phyloP scores from a whole-genome alignment of 2,113 vertebrate species.

The Sander lucioperca region DNA sequence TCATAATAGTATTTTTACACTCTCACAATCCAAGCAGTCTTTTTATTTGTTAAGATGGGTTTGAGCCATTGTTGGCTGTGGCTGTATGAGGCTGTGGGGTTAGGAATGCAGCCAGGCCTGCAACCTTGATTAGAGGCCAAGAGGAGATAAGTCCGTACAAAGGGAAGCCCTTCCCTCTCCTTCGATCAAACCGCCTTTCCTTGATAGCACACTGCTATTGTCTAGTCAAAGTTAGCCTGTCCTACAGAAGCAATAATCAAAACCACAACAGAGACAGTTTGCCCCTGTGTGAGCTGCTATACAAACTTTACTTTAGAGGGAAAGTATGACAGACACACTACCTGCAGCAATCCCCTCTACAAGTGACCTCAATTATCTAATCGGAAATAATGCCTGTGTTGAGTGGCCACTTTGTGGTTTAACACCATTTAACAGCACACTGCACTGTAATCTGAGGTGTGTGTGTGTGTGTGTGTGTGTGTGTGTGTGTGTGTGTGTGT shows the following conservation, averaged over 20 bases:
- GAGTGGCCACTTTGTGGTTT: conserved; percentile 1
- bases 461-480: background rate
- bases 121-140: conserved; percentile 62
- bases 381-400: background rate
- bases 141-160: conserved; percentile 61
- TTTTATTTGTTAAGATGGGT: conserved; percentile 22
- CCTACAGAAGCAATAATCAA: conserved; percentile 12
- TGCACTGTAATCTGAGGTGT: conserved; percentile 11
- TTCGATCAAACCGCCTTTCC: conserved; percentile 16
- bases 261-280: background rate
- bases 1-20: background rate
- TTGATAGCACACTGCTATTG: conserved; percentile 30
- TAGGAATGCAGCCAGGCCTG: conserved; percentile 40
- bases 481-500: background rate
- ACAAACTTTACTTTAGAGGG: background rate
- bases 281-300: background rate
- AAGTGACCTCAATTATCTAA: conserved; percentile 27
- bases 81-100: background rate
- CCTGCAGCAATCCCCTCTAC: background rate
- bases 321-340: background rate
- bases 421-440: background rate
- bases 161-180: conserved; percentile 63
- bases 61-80: conserved; percentile 11
- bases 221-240: conserved; percentile 30
- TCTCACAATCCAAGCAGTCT: background rate